Evolutionary conservation across 2,113 vertebrate genomes (phyloP).

Genomic region (rat (Rattus norvegicus)): DNA sequence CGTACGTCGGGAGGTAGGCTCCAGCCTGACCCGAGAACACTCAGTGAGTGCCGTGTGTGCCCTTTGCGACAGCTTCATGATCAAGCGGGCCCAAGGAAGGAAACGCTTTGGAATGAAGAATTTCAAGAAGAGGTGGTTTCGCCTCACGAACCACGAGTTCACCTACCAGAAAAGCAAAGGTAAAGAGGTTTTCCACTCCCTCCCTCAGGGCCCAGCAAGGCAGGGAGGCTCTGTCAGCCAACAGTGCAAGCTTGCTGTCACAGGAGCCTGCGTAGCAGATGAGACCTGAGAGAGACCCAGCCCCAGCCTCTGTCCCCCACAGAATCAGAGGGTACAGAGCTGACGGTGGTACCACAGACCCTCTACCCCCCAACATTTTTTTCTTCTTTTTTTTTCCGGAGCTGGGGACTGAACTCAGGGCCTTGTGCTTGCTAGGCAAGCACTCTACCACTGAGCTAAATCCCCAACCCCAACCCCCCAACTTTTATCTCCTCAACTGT

Average conservation of each 20-base stretch:
- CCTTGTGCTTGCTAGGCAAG: too few species aligned
- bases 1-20: too few species aligned
- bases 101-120: constrained; percentile 99
- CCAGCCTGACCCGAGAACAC: rapidly evolving
- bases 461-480: too few species aligned
- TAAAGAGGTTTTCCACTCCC: constrained; percentile 68
- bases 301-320: neutral
- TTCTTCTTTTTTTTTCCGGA: too few species aligned
- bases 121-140: constrained; percentile 99
- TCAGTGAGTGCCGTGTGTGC: neutral
- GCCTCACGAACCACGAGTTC: constrained; percentile 97
- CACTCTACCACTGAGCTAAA: too few species aligned
- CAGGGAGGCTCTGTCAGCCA: too few species aligned
- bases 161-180: constrained; percentile 99
- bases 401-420: too few species aligned
- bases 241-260: neutral
- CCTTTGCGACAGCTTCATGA: constrained; percentile 92
- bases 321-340: neutral
- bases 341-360: neutral
- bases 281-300: neutral
- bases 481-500: neutral
- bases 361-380: neutral
- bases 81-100: constrained; percentile 97
- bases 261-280: too few species aligned
- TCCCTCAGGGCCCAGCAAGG: neutral